Conservation (phyloP, 1,140 invertebrate species). For the Hypsibius dujardini region DNA sequence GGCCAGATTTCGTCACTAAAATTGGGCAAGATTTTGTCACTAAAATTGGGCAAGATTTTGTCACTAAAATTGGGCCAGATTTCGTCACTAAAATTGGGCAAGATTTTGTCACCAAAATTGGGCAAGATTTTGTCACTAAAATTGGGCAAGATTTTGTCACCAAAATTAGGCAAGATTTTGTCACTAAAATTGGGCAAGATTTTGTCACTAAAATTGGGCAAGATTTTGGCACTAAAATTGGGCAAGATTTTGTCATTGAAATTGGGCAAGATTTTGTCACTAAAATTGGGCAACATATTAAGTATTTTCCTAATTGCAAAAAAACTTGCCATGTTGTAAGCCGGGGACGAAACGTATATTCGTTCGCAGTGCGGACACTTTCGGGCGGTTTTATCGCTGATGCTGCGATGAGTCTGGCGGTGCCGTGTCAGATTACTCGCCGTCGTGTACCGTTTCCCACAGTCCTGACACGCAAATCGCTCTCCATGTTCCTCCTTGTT, state of each 20-base stretch:
- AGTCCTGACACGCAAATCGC: slow-evolving; percentile 29
- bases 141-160: too few relatives aligned
- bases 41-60: neutral
- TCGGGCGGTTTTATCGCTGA: slow-evolving; percentile 19
- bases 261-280: too few relatives aligned
- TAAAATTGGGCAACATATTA: neutral
- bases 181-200: neutral
- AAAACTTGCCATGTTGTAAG: slow-evolving; percentile 20
- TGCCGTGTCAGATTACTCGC: slow-evolving; percentile 34
- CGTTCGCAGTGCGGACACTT: slow-evolving; percentile 23
- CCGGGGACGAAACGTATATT: slow-evolving; percentile 22
- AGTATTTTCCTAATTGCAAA: too few relatives aligned
- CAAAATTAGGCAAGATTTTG: too few relatives aligned
- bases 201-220: too few relatives aligned
- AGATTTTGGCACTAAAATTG: too few relatives aligned
- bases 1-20: too few relatives aligned
- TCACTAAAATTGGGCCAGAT: too few relatives aligned
- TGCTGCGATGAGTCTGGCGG: slow-evolving; percentile 32
- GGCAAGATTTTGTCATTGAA: too few relatives aligned
- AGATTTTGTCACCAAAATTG: neutral
- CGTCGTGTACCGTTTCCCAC: slow-evolving; percentile 33
- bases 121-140: too few relatives aligned
- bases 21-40: too few relatives aligned
- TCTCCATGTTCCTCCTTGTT: neutral
- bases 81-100: too few relatives aligned